Evolutionary conservation across 2,888 invertebrate genomes (phyloP), one percentile per base, ranked within the genome.

Genomic region (Meta bourneti): DNA sequence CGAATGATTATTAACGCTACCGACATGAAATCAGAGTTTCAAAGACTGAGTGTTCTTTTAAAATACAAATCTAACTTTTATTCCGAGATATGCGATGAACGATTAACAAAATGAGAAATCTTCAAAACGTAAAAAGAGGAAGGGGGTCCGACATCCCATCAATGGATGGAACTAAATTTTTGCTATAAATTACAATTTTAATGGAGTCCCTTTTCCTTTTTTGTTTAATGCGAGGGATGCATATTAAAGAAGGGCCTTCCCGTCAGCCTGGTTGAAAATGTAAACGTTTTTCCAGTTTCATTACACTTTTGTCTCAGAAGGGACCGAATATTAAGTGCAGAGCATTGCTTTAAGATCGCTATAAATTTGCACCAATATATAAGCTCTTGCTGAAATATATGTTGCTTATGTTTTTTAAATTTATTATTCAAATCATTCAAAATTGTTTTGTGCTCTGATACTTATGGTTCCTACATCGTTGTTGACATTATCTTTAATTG

Each of bases 131-230:
- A 54, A 74, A 54, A 13, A 51, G 70, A n/a, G 34, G 49, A 71
- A 49, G 20, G 19, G 48, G 81, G 9, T 7, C 6, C 52, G 51
- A 1, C 49, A 34, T 77, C 70, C 16, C 84, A 85, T 85, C 77
- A 88, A 80, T 48, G 80, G 51, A 81, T 11, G 71, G 74, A 61
- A 74, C 74, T 51, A 52, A 80, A 75, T 72, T 88, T 87, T 88
- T 88, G 69, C 88, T 81, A 81, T 88, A 88, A 88, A 88, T 88
- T 81, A 75, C 88, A 75, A 88, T 74, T 88, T 88, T 88, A 88
- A 88, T 88, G 81, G 88, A 74, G 72, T 72, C 51, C 74, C 49
- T 9, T 54, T 81, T 81, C 69, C 51, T 72, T 74, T 88, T 88
- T 49, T 48, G 75, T 69, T 88, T 88, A 69, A 88, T 88, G 48